Evolutionary conservation across 2,888 invertebrate genomes (phyloP).

Genomic region (Macrosiphum euphorbiae): DNA sequence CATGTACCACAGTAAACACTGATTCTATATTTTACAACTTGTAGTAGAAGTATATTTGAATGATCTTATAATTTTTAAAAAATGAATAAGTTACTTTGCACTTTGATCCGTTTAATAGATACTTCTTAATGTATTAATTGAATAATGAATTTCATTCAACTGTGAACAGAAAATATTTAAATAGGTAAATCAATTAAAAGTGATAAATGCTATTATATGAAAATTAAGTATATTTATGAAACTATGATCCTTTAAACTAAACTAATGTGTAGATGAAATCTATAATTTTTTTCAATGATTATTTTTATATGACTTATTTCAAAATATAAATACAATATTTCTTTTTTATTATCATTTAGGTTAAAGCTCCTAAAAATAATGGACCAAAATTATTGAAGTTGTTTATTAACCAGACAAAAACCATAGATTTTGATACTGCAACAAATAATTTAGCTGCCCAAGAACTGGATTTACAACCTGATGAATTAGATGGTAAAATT

Average conservation of each 20-base stretch:
- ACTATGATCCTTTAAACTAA: background rate
- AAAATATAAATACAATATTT: background rate
- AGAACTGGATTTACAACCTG: slow-evolving; percentile 83
- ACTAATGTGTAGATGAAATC: background rate
- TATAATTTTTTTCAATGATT: background rate
- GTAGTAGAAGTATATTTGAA: background rate
- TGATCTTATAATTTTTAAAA: background rate
- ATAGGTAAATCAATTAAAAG: background rate
- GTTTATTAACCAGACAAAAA: slow-evolving; percentile 96
- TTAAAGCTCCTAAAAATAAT: slow-evolving; percentile 87
- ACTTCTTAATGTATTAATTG: background rate
- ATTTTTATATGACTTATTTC: background rate
- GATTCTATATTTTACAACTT: background rate
- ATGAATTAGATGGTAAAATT: slow-evolving; percentile 88
- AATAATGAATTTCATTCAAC: background rate
- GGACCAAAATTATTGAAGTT: slow-evolving; percentile 94
- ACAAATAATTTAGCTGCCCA: slow-evolving; percentile 87
- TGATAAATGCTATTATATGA: background rate
- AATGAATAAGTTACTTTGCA: background rate
- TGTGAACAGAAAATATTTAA: background rate
- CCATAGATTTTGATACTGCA: slow-evolving; percentile 97
- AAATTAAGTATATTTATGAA: too few species aligned
- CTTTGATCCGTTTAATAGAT: background rate
- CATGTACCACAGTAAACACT: background rate
- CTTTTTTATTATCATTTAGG: slow-evolving; percentile 31